Conservation (phyloP, 35 echinoderm and acorn worm species). For the Apostichopus californicus region DNA sequence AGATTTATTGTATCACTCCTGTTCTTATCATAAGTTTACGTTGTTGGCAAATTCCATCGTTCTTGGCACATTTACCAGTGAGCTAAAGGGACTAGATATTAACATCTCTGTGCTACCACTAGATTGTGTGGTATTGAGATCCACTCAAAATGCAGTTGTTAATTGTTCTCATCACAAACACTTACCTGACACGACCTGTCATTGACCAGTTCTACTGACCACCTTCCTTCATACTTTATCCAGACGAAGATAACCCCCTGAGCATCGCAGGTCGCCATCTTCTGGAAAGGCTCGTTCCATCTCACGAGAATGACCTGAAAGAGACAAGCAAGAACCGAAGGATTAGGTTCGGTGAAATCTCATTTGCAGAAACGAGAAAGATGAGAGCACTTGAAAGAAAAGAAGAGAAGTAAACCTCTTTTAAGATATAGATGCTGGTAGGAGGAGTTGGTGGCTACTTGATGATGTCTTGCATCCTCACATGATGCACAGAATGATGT, state of each 20-base stretch:
- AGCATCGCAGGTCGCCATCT: slow-evolving; percentile 94
- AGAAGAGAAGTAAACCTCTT: neutral
- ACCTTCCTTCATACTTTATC: slow-evolving; percentile 99
- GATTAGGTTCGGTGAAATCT: neutral
- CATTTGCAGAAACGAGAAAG: slow-evolving; percentile 1
- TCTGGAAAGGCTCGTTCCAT: slow-evolving; percentile 99
- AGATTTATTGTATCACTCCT: no score
- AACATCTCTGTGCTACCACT: no score
- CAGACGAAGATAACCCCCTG: slow-evolving; percentile 99
- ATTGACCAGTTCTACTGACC: slow-evolving; percentile 99
- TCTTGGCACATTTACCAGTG: no score
- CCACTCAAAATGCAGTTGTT: no score
- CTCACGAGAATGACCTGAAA: slow-evolving; percentile 91
- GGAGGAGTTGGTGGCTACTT: no score
- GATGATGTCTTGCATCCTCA: no score
- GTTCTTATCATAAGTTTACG: no score
- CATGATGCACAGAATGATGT: no score
- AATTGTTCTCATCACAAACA: neutral
- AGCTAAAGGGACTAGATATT: no score
- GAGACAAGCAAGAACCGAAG: neutral
- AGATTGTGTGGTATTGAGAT: no score
- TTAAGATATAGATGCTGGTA: no score
- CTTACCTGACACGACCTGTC: slow-evolving; percentile 97
- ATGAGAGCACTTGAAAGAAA: slow-evolving; percentile 9
- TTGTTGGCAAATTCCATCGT: no score